Conservation (phyloP, 2,113 vertebrate species). For the Prunella fulvescens region DNA sequence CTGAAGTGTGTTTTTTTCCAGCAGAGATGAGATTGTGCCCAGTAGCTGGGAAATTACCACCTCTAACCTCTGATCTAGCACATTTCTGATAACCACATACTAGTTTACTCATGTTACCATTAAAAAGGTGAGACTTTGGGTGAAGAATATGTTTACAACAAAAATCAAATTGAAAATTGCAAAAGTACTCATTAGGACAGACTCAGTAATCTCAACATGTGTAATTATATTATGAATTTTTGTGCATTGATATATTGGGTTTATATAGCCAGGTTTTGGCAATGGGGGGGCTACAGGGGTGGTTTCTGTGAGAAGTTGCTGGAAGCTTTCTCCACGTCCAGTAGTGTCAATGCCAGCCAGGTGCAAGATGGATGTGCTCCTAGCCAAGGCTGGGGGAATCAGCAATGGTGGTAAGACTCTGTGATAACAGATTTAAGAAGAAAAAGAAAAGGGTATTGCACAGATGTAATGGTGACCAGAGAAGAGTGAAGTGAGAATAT, state of each 20-base stretch:
- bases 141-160: background rate
- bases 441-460: background rate
- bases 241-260: background rate
- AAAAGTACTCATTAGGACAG: background rate
- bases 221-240: background rate
- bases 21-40: background rate
- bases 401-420: background rate
- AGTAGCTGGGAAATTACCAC: background rate
- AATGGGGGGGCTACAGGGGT: fast-evolving
- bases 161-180: background rate
- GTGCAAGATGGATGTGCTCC: background rate
- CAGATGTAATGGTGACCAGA: background rate
- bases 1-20: background rate
- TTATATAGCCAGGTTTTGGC: background rate
- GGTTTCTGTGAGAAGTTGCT: background rate
- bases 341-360: background rate
- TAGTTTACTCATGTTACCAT: background rate
- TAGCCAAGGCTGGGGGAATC: background rate
- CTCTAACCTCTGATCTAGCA: background rate
- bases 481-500: background rate
- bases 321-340: background rate
- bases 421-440: background rate
- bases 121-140: background rate
- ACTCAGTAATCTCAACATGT: background rate
- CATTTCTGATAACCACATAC: background rate